Percentiles rank a stretch among this genome's conserved stretches.
Evolutionary conservation across 2,113 vertebrate species (phyloP).

Genomic region (Megaleporinus macrocephalus): DNA sequence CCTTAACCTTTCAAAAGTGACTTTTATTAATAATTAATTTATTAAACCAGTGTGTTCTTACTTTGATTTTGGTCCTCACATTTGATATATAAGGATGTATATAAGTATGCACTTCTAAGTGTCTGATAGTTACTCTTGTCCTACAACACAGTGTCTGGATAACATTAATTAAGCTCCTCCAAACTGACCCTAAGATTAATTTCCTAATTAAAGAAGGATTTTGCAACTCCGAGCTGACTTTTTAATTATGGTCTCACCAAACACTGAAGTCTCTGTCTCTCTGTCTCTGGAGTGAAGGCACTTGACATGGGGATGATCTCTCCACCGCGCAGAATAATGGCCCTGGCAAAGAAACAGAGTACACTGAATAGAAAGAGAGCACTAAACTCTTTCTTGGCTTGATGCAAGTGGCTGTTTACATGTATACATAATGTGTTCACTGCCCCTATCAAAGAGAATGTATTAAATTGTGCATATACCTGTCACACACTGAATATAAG

Average conservation of each 20-base stretch:
- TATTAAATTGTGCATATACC: background rate
- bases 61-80: no score
- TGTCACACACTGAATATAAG: background rate
- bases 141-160: no score
- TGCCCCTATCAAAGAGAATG: background rate
- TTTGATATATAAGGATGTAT: no score
- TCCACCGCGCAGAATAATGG: constrained; percentile 90
- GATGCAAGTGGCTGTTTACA: background rate
- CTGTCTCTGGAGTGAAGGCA: constrained; percentile 96
- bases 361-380: no score
- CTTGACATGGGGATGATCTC: constrained; percentile 94
- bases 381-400: background rate
- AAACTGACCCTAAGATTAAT: background rate
- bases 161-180: background rate
- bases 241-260: constrained; percentile 81
- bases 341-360: constrained; percentile 75
- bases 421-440: background rate
- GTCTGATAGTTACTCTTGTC: no score
- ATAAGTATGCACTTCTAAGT: no score
- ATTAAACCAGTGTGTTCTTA: no score
- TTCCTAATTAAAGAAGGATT: background rate
- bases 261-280: constrained; percentile 94
- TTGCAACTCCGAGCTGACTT: background rate
- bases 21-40: no score
- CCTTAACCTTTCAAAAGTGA: no score